Evolutionary conservation across 1,140 invertebrate genomes (phyloP).

Genomic region (Leucophenga varia): DNA sequence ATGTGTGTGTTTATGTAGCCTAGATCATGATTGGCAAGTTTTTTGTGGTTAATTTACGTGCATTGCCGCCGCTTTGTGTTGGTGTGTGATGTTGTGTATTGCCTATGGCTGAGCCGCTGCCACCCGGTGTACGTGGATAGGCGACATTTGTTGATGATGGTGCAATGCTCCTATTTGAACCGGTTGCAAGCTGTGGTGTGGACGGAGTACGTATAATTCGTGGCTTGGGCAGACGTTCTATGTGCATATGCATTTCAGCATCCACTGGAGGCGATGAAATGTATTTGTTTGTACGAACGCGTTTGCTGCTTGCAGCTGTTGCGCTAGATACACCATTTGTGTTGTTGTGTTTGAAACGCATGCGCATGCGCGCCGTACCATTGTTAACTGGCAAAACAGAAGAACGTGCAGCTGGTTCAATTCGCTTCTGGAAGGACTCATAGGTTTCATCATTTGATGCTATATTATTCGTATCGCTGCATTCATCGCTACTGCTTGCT

Average conservation of each 20-base stretch:
- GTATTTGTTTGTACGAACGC: not conserved
- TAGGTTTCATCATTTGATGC: slow-evolving; percentile 22
- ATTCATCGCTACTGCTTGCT: not conserved
- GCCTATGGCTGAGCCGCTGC: not conserved
- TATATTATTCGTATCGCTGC: slow-evolving; percentile 9
- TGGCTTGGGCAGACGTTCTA: slow-evolving; percentile 15
- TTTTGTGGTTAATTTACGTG: slow-evolving; percentile 17
- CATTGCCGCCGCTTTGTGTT: not conserved
- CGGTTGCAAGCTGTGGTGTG: too few relatives aligned
- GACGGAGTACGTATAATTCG: slow-evolving; percentile 6
- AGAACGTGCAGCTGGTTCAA: slow-evolving; percentile 21
- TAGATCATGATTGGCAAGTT: slow-evolving; percentile 20
- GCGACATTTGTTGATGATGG: not conserved
- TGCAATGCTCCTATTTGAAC: too few relatives aligned
- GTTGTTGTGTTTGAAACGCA: slow-evolving; percentile 4
- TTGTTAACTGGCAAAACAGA: slow-evolving; percentile 12
- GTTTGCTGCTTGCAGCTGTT: not conserved
- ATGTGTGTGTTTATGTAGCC: too few relatives aligned
- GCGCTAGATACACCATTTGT: not conserved
- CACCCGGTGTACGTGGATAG: not conserved
- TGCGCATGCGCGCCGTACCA: not conserved
- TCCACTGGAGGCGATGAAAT: not conserved
- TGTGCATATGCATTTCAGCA: too few relatives aligned
- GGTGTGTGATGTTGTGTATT: too few relatives aligned
- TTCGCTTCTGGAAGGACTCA: slow-evolving; percentile 21